phyloP scores from a whole-genome alignment of 2,113 vertebrate species.

The Tautogolabrus adspersus region DNA sequence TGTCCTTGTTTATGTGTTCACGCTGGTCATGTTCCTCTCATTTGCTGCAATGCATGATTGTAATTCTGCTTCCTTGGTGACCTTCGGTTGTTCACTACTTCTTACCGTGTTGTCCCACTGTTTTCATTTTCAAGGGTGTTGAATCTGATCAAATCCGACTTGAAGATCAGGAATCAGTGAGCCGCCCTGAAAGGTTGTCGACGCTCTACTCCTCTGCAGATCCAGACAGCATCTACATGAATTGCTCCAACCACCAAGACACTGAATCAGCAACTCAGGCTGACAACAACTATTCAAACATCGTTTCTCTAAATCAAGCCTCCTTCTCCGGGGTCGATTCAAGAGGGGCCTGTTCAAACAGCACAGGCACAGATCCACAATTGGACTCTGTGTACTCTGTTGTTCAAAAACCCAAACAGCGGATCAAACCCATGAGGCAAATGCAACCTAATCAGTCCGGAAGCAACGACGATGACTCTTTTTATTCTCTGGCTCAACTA shows the following conservation, averaged over 20 bases:
- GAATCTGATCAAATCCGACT: constrained; percentile 1
- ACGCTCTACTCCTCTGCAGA: neutral
- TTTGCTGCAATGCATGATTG: too few species aligned
- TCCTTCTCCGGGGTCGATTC: neutral
- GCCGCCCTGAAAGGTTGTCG: neutral
- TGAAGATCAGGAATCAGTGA: neutral
- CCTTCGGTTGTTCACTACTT: neutral
- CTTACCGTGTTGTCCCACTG: neutral
- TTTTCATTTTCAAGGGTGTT: constrained; percentile 29
- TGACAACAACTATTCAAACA: neutral
- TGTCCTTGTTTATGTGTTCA: too few species aligned
- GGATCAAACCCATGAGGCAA: neutral
- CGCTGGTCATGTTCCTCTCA: too few species aligned
- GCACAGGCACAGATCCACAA: neutral
- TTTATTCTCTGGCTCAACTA: constrained; percentile 9
- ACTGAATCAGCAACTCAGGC: neutral
- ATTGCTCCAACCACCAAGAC: neutral
- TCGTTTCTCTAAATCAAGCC: neutral
- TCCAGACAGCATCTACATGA: constrained; percentile 8
- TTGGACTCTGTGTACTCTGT: constrained; percentile 8
- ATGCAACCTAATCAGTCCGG: neutral
- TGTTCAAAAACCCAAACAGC: constrained; percentile 1
- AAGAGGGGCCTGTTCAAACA: neutral
- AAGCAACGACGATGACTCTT: neutral
- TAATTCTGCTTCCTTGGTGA: too few species aligned